Base-by-base conservation (phyloP, 2,113 vertebrate species). In the Romanogobio albipinnatus region DNA sequence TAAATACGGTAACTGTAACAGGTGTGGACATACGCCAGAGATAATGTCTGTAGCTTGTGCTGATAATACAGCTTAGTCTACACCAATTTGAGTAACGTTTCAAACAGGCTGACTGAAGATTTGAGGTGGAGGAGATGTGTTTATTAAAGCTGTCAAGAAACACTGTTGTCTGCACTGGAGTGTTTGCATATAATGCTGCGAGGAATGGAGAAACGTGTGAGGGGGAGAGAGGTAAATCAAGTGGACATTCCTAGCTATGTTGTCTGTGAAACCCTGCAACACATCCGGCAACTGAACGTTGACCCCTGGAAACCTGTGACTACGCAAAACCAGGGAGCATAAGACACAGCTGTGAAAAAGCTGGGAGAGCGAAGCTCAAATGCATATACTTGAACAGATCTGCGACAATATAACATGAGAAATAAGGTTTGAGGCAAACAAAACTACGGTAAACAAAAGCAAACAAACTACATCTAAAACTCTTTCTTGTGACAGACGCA, bases 201-300 rank as follows among this genome's bases (percentile, higher is more conserved):
- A 66, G 61, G 17, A 22, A 13, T 4, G 45, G 47, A 68, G 17
- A 7, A 26, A 56, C 11, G 22, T 13, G 19, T 26, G 29, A 19
- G 47, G 56, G n/a, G 26, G 36, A 68, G 9, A 22, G 45, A 15
- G 62, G 26, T 51, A 14, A 51, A 81, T 22, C 45, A 81, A 68
- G 15, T n/a, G 17, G 45, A 56, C 49, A 58, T 82, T 76, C 70
- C 73, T 9, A 49, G 19, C 26, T 24, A 26, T 22, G 39, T 26
- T 22, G n/a, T 19, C 51, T n/a, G 22, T 75, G 56, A 36, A 83
- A 85, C 33, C 53, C 53, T 76, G 39, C 66, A 70, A 68, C 81
- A 82, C 61, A 77, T 82, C 58, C 64, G 59, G 85, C 80, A 51
- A 26, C 7, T 70, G 76, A 88, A 39, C 76, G 39, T 43, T 68